Conservation (phyloP, 23 tunicate genomes). For the Botrylloides violaceus region DNA sequence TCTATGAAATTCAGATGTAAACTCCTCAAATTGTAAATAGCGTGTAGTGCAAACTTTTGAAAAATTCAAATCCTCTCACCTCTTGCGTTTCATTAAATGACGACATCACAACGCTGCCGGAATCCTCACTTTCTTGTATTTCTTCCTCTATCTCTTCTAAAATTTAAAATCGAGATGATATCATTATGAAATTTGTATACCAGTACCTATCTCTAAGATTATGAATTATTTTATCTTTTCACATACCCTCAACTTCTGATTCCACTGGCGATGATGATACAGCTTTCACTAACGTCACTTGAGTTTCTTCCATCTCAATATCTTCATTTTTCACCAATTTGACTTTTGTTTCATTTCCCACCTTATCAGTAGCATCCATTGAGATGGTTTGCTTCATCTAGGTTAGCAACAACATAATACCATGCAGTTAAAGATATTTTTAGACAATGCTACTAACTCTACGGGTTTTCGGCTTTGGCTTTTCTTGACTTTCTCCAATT, state of each 20-base stretch:
- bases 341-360: background rate
- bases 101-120: background rate
- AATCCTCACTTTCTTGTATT: background rate
- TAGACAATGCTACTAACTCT: background rate
- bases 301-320: too few species aligned
- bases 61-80: background rate
- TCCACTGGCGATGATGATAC: too few species aligned
- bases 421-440: background rate
- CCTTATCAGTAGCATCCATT: background rate
- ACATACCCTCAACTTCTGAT: background rate
- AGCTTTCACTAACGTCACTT: too few species aligned
- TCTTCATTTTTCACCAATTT: background rate
- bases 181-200: background rate
- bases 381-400: background rate
- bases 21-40: too few species aligned
- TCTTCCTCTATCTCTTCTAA: slow-evolving; percentile 14
- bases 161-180: background rate
- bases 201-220: too few species aligned
- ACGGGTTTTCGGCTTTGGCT: background rate
- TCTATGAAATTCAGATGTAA: too few species aligned
- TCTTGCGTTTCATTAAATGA: background rate
- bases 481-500: slow-evolving; percentile 4
- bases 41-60: too few species aligned
- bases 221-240: too few species aligned
- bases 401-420: background rate